Conservation (phyloP, 2,797 vertebrate genomes). For the Coreius guichenoti region DNA sequence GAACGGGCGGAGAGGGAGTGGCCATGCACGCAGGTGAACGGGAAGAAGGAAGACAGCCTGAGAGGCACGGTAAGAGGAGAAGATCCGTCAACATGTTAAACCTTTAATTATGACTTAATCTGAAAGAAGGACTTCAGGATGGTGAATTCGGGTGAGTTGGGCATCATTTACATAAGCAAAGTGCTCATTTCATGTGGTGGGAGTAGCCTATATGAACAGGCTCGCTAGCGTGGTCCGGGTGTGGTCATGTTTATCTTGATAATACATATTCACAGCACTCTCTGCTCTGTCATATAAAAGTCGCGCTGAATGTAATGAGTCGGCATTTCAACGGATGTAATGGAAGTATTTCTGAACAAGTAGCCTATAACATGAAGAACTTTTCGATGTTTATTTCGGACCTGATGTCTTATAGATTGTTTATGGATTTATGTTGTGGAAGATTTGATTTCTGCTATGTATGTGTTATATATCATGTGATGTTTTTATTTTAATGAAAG, state of each 20-base stretch:
- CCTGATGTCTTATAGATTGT: neutral
- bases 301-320: neutral
- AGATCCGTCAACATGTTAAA: neutral
- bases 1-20: conserved; percentile 21
- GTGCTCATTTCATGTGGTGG: neutral
- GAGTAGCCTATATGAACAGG: too few species aligned
- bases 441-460: neutral
- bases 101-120: conserved; percentile 49
- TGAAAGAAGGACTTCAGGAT: conserved; percentile 60
- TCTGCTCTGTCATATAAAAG: neutral
- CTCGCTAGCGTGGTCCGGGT: conserved; percentile 62
- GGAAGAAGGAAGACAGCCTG: conserved; percentile 30
- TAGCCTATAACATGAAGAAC: neutral
- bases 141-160: conserved; percentile 70
- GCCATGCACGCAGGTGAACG: conserved; percentile 39
- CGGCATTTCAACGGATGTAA: neutral
- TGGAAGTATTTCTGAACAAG: neutral
- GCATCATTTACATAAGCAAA: neutral
- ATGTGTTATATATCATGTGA: neutral
- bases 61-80: conserved; percentile 36
- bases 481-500: neutral
- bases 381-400: neutral
- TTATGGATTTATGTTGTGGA: neutral
- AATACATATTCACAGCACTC: neutral
- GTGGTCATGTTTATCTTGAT: conserved; percentile 62